Evolutionary conservation across 2,113 vertebrate species (phyloP).

Genomic region (Nycticebus coucang): DNA sequence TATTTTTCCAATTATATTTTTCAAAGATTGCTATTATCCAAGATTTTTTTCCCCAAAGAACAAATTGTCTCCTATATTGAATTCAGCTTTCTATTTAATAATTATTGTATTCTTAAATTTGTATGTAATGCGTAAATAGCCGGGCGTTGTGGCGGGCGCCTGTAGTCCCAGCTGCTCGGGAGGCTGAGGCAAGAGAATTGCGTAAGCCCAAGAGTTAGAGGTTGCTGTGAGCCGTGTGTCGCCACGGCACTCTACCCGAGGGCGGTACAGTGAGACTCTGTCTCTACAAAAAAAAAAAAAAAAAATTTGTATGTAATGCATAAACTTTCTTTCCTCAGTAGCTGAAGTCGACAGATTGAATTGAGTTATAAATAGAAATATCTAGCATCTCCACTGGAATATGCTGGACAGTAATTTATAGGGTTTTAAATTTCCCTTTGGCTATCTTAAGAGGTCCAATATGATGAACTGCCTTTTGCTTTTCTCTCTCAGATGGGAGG

Average conservation of each 20-base stretch:
- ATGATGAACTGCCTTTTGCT: neutral
- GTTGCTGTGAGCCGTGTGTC: too few species aligned
- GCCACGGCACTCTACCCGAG: too few species aligned
- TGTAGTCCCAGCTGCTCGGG: too few species aligned
- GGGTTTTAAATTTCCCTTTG: neutral
- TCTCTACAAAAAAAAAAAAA: too few species aligned
- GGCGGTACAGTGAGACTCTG: too few species aligned
- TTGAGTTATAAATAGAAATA: slow-evolving; percentile 20
- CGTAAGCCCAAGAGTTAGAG: too few species aligned
- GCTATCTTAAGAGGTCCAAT: neutral
- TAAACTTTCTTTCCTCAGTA: slow-evolving; percentile 24
- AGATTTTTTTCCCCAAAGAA: slow-evolving; percentile 14
- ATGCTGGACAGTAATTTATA: neutral
- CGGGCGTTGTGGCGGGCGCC: too few species aligned
- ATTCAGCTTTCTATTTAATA: neutral
- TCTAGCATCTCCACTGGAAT: neutral
- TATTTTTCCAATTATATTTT: slow-evolving; percentile 1
- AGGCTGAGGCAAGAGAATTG: too few species aligned
- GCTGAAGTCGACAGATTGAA: neutral
- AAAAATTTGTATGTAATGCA: neutral
- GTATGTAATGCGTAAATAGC: neutral
- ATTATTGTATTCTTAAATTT: slow-evolving; percentile 30
- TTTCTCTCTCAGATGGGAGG: neutral
- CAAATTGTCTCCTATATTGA: neutral
- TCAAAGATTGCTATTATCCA: neutral